Percentiles rank a stretch among this genome's conserved stretches.
These are phyloP conservation scores for Peucedramus taeniatus DNA, from an alignment of 2,113 vertebrate species.

Conservation along the genomic window DNA sequence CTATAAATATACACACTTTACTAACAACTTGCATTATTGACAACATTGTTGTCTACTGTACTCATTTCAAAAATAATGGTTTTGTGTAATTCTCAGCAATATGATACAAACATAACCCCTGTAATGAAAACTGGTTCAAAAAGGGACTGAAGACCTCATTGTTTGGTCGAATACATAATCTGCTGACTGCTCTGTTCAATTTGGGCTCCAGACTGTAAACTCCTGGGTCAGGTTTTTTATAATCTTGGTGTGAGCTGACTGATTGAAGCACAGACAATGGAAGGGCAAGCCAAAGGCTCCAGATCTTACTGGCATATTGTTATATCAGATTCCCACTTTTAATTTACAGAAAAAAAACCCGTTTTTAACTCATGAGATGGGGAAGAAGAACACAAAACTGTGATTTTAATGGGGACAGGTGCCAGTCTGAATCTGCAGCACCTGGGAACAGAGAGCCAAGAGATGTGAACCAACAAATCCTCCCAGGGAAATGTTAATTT, in stretches of 20 bases:
- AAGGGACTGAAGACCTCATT: slow-evolving; percentile 37
- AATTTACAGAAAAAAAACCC: not conserved
- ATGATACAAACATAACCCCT: slow-evolving; percentile 18
- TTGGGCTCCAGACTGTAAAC: slow-evolving; percentile 54
- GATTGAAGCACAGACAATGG: slow-evolving; percentile 47
- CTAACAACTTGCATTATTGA: not conserved
- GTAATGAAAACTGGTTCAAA: not conserved
- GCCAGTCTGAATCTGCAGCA: not conserved
- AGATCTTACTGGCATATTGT: slow-evolving; percentile 35
- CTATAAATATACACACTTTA: not conserved
- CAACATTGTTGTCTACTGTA: not conserved
- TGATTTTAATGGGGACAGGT: not conserved
- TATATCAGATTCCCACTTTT: not conserved
- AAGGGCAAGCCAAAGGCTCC: slow-evolving; percentile 38
- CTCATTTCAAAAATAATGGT: not conserved
- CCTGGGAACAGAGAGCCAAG: not conserved
- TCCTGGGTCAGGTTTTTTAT: slow-evolving; percentile 59
- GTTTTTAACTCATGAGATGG: not conserved
- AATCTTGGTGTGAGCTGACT: slow-evolving; percentile 52
- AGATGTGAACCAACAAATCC: not conserved
- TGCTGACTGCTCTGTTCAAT: slow-evolving; percentile 56
- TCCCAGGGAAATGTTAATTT: not conserved
- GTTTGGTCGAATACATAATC: slow-evolving; percentile 21
- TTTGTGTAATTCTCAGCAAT: slow-evolving; percentile 22
- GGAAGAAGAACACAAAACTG: not conserved